Evolutionary conservation across 2,797 vertebrate species (phyloP), one percentile per base, ranked within the genome.

Genomic region (Benthosema pterotum): DNA sequence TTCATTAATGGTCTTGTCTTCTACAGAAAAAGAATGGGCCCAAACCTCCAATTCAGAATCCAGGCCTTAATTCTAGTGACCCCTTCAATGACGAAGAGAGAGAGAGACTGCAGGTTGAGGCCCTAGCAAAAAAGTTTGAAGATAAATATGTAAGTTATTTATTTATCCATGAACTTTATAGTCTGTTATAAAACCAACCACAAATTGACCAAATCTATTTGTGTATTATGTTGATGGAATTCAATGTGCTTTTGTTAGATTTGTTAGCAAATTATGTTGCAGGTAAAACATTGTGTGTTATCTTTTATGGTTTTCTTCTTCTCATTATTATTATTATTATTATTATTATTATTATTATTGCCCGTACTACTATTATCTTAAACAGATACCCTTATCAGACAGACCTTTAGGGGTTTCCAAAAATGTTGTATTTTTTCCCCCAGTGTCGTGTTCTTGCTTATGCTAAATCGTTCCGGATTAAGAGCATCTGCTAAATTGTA

Each of bases 61-160:
- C 86, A 32, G 60, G 67, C 25, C 57, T 11, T 11, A 83, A 92
- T 60, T 86, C 80, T 0, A 91, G 86, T 25, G 91, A 96, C 80
- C 95, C 92, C 1, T 96, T 97, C 82, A 93, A 92, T 2, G 91
- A 96, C 16, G 95, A 97, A 0, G 93, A 93, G 69, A 87, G 73
- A 65, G 95, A 98, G 75, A 91, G 92, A 59, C 92, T 93, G 58
- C 91, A 95, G 88, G 92, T 96, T 4, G 96, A 98, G 89, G 92
- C 93, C 63, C 72, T 98, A 86, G 95, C 96, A 32, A 97, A 95
- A 90, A 98, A 96, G 91, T 96, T 97, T 75, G 96, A 98, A 88
- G 94, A 92, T 86, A 98, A 98, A 98, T 98, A 99, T 5, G 97
- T 99, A 84, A 95, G 97, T 96, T 11, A 5, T 53, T 42, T 15